These are phyloP conservation scores for Adelges cooleyi DNA, from an alignment of 1,140 invertebrate genomes.

Conservation along the genomic window DNA sequence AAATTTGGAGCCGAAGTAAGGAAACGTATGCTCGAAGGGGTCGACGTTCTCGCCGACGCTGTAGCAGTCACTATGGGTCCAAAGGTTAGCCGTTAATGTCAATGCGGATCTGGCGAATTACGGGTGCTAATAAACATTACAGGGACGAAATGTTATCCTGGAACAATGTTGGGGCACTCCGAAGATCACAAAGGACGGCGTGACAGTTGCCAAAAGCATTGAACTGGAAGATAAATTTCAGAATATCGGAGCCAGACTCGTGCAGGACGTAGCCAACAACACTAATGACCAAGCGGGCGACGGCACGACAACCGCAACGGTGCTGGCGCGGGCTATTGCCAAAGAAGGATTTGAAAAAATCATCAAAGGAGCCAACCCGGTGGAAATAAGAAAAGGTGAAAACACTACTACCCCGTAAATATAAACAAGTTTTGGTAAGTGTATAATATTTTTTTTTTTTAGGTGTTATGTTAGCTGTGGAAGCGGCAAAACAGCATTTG, in stretches of 20 bases:
- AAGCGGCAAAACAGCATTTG: constrained; percentile 76
- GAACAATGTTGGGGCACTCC: constrained; percentile 99
- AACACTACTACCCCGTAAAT: not conserved
- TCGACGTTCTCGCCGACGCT: constrained; percentile 96
- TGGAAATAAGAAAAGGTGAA: constrained; percentile 84
- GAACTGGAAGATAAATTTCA: constrained; percentile 99
- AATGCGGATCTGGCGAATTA: no score
- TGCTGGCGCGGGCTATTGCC: constrained; percentile 91
- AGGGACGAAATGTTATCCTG: constrained; percentile 96
- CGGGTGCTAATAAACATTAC: constrained; percentile 17
- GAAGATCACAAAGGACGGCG: constrained; percentile 99
- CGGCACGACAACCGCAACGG: constrained; percentile 97
- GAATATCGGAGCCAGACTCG: constrained; percentile 96
- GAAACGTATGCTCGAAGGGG: constrained; percentile 92
- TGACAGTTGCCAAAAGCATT: constrained; percentile 96
- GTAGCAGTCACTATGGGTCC: constrained; percentile 99
- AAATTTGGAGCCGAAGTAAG: constrained; percentile 94
- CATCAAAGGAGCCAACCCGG: constrained; percentile 95
- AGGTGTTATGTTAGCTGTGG: constrained; percentile 94
- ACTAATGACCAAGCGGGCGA: constrained; percentile 99
- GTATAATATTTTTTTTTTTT: constrained; percentile 24
- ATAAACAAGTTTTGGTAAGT: no score
- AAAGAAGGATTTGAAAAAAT: constrained; percentile 99
- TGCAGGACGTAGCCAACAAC: constrained; percentile 99
- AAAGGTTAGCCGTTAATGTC: constrained; percentile 49